These are phyloP conservation scores for Lasioglossum villosulum DNA, from an alignment of 2,888 invertebrate genomes.

Conservation along the genomic window DNA sequence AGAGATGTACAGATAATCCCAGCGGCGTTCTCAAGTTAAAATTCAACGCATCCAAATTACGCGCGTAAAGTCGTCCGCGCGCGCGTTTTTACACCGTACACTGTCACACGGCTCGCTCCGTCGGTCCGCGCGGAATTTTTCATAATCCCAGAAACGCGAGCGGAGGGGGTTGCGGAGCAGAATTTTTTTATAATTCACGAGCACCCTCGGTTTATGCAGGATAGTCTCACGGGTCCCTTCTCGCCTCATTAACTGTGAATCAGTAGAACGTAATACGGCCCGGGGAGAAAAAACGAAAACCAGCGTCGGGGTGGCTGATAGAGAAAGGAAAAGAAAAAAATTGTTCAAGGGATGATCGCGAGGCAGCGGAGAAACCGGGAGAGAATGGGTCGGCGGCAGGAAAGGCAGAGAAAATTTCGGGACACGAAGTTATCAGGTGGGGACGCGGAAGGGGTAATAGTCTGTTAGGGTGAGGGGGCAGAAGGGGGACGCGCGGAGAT, in stretches of 20 bases:
- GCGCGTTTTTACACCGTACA: not conserved
- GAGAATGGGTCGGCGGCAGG: constrained; percentile 29
- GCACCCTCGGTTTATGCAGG: constrained; percentile 62
- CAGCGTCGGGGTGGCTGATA: constrained; percentile 41
- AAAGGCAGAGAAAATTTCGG: constrained; percentile 53
- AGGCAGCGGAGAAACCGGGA: constrained; percentile 12
- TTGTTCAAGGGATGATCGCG: constrained; percentile 22
- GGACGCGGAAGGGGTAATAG: constrained; percentile 58
- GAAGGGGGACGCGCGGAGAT: constrained; percentile 67
- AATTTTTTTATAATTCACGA: constrained; percentile 38
- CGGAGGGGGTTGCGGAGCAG: not conserved
- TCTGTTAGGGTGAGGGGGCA: constrained; percentile 53
- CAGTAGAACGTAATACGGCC: constrained; percentile 74
- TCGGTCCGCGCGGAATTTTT: constrained; percentile 6
- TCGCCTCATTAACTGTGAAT: constrained; percentile 81
- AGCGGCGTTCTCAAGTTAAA: not conserved
- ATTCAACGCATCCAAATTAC: not conserved
- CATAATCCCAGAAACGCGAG: not conserved
- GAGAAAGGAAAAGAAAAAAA: constrained; percentile 48
- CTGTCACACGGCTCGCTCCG: not conserved
- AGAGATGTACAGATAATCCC: not conserved
- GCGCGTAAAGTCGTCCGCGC: not conserved
- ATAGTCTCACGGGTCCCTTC: constrained; percentile 72
- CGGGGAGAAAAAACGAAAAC: constrained; percentile 56
- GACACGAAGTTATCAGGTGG: constrained; percentile 54